Percentiles rank a stretch among this genome's conserved stretches.
These are phyloP conservation scores for Pongo abelii DNA, from an alignment of 2,113 vertebrate genomes.

Conservation along the genomic window DNA sequence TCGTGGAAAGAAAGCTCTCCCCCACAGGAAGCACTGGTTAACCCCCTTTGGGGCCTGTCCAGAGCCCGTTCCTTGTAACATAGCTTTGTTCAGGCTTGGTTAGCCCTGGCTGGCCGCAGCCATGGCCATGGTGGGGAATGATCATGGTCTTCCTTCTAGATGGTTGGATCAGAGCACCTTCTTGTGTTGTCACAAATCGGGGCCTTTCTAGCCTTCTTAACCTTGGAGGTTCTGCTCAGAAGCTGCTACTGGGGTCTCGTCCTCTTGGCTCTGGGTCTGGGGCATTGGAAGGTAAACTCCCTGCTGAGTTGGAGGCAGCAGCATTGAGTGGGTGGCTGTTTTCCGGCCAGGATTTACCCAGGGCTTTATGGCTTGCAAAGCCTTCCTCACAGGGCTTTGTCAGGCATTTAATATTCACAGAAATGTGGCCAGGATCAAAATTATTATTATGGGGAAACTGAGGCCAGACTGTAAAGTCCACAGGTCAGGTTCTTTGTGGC, in stretches of 20 bases:
- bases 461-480: background rate
- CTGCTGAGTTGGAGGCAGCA: background rate
- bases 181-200: background rate
- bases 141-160: background rate
- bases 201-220: background rate
- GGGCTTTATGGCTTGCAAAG: background rate
- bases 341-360: background rate
- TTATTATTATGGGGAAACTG: background rate
- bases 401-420: background rate
- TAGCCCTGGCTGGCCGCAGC: background rate
- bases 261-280: background rate
- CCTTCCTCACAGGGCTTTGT: background rate
- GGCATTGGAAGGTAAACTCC: background rate
- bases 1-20: background rate
- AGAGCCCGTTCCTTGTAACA: background rate
- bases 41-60: background rate
- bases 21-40: background rate
- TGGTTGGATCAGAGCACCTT: too few relatives aligned
- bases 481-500: background rate
- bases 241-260: background rate
- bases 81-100: background rate
- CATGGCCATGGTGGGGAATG: background rate
- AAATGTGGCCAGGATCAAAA: background rate
- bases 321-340: background rate
- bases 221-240: background rate